Evolutionary conservation across 2,888 invertebrate genomes (phyloP), one percentile per base, ranked within the genome.

Genomic region (Ophion obscuratus): DNA sequence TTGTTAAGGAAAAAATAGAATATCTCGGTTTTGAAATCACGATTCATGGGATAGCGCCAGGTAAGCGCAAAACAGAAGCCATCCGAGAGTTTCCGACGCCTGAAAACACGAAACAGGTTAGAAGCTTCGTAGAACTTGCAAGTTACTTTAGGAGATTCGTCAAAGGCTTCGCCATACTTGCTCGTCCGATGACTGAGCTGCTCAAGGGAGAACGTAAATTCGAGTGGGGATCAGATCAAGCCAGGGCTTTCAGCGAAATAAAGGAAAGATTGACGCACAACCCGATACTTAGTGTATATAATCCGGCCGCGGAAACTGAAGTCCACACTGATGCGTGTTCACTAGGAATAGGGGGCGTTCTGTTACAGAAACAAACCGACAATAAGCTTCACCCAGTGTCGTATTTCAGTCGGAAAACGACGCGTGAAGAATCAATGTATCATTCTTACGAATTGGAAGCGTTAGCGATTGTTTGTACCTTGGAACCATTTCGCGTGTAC

Each of bases 371-470:
- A 36, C 36, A 36, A 4, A 36, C 5, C 7, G 36, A 36, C 36
- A 36, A 36, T 36, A 36, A 36, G 36, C 36, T n/a, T n/a, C n/a
- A n/a, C n/a, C n/a, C 36, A 36, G 36, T 36, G 36, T 36, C 36
- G 3, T 36, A 36, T 36, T 36, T 36, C 36, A 36, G 36, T 36
- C 36, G 36, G 36, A 88, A 90, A 59, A 92, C 90, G 9, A 91
- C 91, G 0, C 87, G 83, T 0, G 89, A 91, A 0, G 93, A 94
- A 88, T 82, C 88, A 11, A 90, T 89, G 27, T 94, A 93, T 80
- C 91, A 92, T 20, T 91, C 91, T 0, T 91, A 93, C 36, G 94
- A 95, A 47, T 79, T 93, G 31, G 94, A 94, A 84, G 91, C 90
- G 0, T 84, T 94, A 7, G 94, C 94, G 0, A 90, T 92, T 53